A percentile compares a stretch with the other conserved stretches of the same genome.
Evolutionary conservation across 1,140 invertebrate genomes (phyloP).

Genomic region (Oscheius sp.): DNA sequence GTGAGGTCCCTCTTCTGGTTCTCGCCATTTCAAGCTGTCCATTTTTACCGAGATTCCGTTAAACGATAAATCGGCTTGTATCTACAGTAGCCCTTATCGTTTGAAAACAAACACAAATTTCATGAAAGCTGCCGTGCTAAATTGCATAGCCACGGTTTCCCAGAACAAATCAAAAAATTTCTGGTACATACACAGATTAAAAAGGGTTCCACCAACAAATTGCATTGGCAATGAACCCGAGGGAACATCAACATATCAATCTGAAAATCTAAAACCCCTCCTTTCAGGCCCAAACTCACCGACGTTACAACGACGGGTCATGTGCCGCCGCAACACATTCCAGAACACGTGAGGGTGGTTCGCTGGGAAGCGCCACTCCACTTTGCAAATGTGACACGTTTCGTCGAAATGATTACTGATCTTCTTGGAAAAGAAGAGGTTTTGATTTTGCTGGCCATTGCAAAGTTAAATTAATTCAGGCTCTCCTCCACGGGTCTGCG

Average conservation of each 20-base stretch:
- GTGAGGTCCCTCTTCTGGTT: no score
- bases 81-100: no score
- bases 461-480: not conserved
- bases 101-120: no score
- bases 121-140: no score
- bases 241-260: constrained; percentile 13
- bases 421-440: constrained; percentile 27
- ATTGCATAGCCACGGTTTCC: constrained; percentile 14
- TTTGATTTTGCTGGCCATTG: not conserved
- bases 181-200: constrained; percentile 10
- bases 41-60: no score
- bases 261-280: not conserved
- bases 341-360: constrained; percentile 18
- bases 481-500: not conserved
- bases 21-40: no score
- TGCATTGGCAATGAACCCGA: no score
- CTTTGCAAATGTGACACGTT: constrained; percentile 47
- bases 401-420: constrained; percentile 41
- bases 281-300: constrained; percentile 13
- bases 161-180: constrained; percentile 8
- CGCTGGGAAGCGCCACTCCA: constrained; percentile 43
- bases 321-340: constrained; percentile 21
- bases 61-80: no score
- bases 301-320: not conserved
- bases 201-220: no score